Evolutionary conservation across 2,797 vertebrate species (phyloP), one percentile per base, ranked within the genome.

Genomic region (Gila robusta): DNA sequence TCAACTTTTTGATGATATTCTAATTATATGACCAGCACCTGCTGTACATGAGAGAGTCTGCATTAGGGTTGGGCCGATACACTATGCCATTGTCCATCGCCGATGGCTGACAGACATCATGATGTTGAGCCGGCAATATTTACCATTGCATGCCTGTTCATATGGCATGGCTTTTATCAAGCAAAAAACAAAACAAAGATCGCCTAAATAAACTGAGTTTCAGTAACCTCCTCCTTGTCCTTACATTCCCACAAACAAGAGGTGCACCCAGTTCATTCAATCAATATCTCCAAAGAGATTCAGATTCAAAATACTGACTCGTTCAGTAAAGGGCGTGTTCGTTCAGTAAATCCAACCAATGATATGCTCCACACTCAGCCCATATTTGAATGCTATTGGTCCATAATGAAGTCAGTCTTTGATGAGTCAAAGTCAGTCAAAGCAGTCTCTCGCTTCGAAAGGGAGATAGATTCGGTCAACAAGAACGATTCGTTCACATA

Each of bases 261-360:
- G 8, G 9, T 2, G 5, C 32, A 41, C 26, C 3, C 2, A 44
- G 39, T 47, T 67, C n/a, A 67, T 32, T 80, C 78, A 79, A 14
- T 80, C 78, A 79, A 21, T 16, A 44, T 32, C 6, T 21, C 9
- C 78, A 14, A 12, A 5, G 23, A 28, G 41, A 66, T 49, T 67
- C 17, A 35, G 59, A 66, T 49, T 67, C 39, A 80, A 80, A 80
- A 35, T 28, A 16, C 41, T 69, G 78, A 80, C 41, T 80, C 62
- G 78, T 32, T 66, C 5, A 49, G 17, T 49, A 21, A 67, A 80
- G 56, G 78, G 39, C 78, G 39, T 80, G 39, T 47, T 32, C 41
- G 1, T 14, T 52, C 2, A 21, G 1, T 37, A 14, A 23, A 5
- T 5, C 4, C 44, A 81, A 35, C 79, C 79, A 81, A 81, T 81